Evolutionary conservation across 92 coral and sea anemone species (phyloP).

Genomic region (Epizoanthus scotinus): DNA sequence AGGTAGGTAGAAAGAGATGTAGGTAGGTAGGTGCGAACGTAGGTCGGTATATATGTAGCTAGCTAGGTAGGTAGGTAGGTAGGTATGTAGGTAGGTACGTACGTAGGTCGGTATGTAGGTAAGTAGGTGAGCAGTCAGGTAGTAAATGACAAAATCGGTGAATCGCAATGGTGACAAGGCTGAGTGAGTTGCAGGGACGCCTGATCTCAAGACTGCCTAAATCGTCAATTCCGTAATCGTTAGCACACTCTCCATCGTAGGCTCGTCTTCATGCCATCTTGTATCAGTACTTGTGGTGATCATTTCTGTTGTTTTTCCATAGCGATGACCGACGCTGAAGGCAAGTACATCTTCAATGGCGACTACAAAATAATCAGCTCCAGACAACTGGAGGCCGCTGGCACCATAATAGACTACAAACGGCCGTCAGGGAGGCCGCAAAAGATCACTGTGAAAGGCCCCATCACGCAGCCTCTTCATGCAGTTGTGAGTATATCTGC

Average conservation of each 20-base stretch:
- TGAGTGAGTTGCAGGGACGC: too few relatives aligned
- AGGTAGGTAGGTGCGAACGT: too few relatives aligned
- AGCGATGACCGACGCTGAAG: constrained; percentile 78
- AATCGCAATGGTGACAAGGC: too few relatives aligned
- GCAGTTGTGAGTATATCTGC: constrained; percentile 62
- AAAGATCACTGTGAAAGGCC: constrained; percentile 73
- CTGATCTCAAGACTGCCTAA: too few relatives aligned
- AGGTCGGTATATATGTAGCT: background rate
- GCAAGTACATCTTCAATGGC: constrained; percentile 78
- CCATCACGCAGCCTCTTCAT: constrained; percentile 73
- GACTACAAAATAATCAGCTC: constrained; percentile 65
- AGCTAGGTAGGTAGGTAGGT: background rate
- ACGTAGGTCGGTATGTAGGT: too few relatives aligned
- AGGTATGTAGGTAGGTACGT: background rate
- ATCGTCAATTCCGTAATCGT: too few relatives aligned
- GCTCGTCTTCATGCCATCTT: background rate
- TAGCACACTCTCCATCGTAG: too few relatives aligned
- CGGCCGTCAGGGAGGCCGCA: constrained; percentile 56
- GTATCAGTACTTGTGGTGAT: background rate
- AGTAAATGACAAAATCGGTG: too few relatives aligned
- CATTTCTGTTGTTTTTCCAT: background rate
- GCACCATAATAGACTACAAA: constrained; percentile 75
- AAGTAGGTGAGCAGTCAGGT: background rate
- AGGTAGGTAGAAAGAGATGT: too few relatives aligned
- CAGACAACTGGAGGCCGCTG: constrained; percentile 65